Evolutionary conservation across 2,888 invertebrate species (phyloP).

Genomic region (Tiphia femorata): DNA sequence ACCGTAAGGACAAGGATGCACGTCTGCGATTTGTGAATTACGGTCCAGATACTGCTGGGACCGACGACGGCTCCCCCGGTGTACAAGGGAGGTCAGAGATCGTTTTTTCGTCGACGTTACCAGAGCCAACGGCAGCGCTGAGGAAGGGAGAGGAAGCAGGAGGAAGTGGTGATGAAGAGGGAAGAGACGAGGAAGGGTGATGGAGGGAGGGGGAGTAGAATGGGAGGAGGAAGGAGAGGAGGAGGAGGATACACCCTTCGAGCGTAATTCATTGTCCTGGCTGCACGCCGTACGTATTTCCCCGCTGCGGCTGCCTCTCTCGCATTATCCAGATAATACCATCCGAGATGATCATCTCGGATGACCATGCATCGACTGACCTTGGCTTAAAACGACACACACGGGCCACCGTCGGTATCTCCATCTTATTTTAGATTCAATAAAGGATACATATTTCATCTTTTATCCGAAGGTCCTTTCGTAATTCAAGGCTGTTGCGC

Average conservation of each 20-base stretch:
- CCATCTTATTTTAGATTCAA: constrained; percentile 50
- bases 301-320: constrained; percentile 29
- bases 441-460: constrained; percentile 50
- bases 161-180: constrained; percentile 24
- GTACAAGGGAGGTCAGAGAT: constrained; percentile 35
- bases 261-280: constrained; percentile 54
- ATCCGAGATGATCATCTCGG: constrained; percentile 54
- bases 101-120: constrained; percentile 32
- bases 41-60: constrained; percentile 33
- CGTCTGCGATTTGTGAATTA: constrained; percentile 45
- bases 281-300: constrained; percentile 38
- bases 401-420: constrained; percentile 28
- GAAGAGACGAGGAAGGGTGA: constrained; percentile 23
- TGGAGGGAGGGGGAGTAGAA: constrained; percentile 9
- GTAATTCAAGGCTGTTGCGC: constrained; percentile 41
- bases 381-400: constrained; percentile 45
- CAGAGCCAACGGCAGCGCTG: constrained; percentile 10
- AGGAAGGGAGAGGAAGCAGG: constrained; percentile 22
- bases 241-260: constrained; percentile 34
- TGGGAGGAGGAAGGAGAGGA: constrained; percentile 24
- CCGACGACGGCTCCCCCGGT: constrained; percentile 20
- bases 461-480: constrained; percentile 44
- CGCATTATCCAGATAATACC: constrained; percentile 58
- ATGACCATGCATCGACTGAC: constrained; percentile 50
- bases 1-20: constrained; percentile 19